Evolutionary conservation across 64 coral and sea anemone genomes (phyloP), one percentile per base, ranked within the genome.

Genomic region (Astreopora myriophthalma): DNA sequence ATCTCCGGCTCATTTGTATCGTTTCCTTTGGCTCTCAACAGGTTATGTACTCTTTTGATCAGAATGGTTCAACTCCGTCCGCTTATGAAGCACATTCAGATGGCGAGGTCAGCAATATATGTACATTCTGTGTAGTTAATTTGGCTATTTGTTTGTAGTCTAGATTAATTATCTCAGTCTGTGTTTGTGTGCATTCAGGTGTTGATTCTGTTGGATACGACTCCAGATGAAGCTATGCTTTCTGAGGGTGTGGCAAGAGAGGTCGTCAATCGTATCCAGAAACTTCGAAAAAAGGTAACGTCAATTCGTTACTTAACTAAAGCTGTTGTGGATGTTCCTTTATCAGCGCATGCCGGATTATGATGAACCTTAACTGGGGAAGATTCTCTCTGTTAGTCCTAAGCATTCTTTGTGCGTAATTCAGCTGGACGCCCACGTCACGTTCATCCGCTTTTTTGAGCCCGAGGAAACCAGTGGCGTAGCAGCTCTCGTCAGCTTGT

Each of bases 221-320:
- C 96, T 14, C 96, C 96, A n/a, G 96, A 98, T 75, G 79, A 98
- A 79, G 73, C 86, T 13, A 90, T 98, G 96, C 70, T 93, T 24
- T 87, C 93, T 52, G 97, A 99, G 61, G 97, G 97, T 39, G 44
- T 99, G 16, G 97, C 97, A 9, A 73, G 97, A 26, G 97, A 99
- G 42, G 93, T 99, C 17, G 97, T 99, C 12, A 99, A 99, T 28
- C 97, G 97, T 48, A 99, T 99, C 34, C 97, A 99, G 62, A 95
- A 91, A 88, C 82, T 99, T 28, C 92, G 97, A 64, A 99, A 99
- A 69, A 99, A 96, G 94, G 97, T 96, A 82, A 60, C 6, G 8
- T 38, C 22, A 20, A 65, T 76, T 42, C 10, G 11, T 11, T 5
- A n/a, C n/a, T n/a, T n/a, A n/a, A n/a, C n/a, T n/a, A n/a, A n/a